phyloP scores from a whole-genome alignment of 2,113 vertebrate species.

The Bothrops jararaca region DNA sequence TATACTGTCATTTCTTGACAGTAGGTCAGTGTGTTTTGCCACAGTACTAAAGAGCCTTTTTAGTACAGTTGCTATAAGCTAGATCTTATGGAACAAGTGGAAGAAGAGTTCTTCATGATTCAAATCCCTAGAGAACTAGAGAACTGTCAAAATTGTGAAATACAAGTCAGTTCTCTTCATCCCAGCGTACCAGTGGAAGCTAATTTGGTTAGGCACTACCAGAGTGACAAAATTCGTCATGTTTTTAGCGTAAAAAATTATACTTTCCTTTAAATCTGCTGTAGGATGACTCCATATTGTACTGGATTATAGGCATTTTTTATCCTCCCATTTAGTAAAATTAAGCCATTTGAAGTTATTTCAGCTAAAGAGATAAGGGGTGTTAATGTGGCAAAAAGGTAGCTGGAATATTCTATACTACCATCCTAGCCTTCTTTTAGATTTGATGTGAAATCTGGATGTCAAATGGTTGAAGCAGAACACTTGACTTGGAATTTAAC shows the following conservation, averaged over 20 bases:
- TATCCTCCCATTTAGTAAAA: not conserved
- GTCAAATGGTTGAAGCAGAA: slow-evolving; percentile 12
- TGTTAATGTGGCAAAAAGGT: not conserved
- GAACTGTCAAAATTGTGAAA: not conserved
- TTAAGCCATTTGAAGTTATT: not conserved
- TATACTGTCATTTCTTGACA: not conserved
- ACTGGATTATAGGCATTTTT: not conserved
- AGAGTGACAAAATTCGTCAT: not conserved
- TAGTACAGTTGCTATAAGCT: not conserved
- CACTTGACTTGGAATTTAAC: slow-evolving; percentile 10
- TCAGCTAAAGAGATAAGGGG: not conserved
- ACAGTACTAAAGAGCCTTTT: not conserved
- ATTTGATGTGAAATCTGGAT: slow-evolving; percentile 16
- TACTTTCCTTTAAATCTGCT: not conserved
- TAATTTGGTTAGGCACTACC: not conserved
- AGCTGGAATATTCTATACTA: not conserved
- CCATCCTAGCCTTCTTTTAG: not conserved
- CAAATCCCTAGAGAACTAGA: not conserved
- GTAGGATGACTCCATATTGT: not conserved
- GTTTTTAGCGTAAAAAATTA: not conserved
- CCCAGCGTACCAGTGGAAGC: not conserved
- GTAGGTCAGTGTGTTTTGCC: not conserved
- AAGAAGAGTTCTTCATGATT: not conserved
- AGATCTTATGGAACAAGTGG: not conserved
- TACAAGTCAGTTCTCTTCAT: not conserved